Evolutionary conservation across 2,888 invertebrate species (phyloP).

Genomic region (Ectobius pallidus): DNA sequence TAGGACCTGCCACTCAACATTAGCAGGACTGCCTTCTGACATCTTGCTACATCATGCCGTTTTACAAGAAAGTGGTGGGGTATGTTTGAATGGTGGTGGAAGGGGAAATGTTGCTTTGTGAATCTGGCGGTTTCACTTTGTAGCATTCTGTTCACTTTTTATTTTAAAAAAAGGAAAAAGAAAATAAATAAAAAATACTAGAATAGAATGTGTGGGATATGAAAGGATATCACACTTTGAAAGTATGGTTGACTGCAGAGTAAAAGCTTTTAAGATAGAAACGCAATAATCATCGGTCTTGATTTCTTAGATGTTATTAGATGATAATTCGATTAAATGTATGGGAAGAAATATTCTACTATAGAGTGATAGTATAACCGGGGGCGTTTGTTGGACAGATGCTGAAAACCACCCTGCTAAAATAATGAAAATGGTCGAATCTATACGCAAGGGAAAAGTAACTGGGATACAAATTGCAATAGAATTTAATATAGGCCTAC

Average conservation of each 20-base stretch:
- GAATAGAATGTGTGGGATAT: slow-evolving; percentile 14
- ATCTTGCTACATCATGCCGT: slow-evolving; percentile 13
- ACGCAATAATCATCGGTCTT: neutral
- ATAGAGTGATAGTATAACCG: no score
- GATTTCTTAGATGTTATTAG: neutral
- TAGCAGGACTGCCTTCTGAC: slow-evolving; percentile 2
- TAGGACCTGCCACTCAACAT: slow-evolving; percentile 13
- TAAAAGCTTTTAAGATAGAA: slow-evolving; percentile 6
- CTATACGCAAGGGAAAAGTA: no score
- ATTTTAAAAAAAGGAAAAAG: neutral
- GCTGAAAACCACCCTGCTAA: no score
- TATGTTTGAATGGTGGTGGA: no score
- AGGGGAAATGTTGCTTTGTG: neutral
- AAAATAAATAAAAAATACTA: neutral
- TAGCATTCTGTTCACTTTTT: slow-evolving; percentile 1
- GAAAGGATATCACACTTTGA: neutral
- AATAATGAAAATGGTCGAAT: no score
- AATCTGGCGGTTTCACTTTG: slow-evolving; percentile 13
- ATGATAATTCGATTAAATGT: no score
- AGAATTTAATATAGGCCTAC: no score
- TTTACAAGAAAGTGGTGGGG: no score
- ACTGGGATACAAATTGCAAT: no score
- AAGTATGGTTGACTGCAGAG: neutral
- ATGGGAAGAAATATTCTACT: no score
- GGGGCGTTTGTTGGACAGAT: no score